Evolutionary conservation across 2,888 invertebrate species (phyloP), one percentile per base, ranked within the genome.

Genomic region (Xestobium rufovillosum): DNA sequence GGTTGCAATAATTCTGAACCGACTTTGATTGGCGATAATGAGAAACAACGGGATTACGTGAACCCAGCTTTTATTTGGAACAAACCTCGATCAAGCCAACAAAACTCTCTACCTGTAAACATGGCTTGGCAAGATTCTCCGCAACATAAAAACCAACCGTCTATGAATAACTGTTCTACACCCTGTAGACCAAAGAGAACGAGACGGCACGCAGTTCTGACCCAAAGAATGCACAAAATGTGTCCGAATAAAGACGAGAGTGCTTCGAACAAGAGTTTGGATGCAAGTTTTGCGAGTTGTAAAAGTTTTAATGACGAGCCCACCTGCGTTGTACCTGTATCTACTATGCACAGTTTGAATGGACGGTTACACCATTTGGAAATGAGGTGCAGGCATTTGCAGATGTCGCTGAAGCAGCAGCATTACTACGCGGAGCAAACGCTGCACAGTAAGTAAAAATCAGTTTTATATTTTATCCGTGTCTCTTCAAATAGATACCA

Each of bases 401-500:
- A 78, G 57, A 63, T 71, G 44, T 71, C 73, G 33, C 65, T 79
- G 40, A 73, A 75, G 42, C 75, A 75, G 51, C 78, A 79, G 51
- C 78, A 79, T 52, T 70, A 72, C 34, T 52, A 76, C 50, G 71
- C 75, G n/a, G 77, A 78, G 54, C 68, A 72, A 44, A 63, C 77
- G 36, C 67, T 77, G 57, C 75, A 76, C 61, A 72, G 77, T 78
- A 68, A 71, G 73, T 70, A 25, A 17, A 9, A 8, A 17, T 19
- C 11, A 11, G 14, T 32, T 6, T 19, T 6, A 19, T 19, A 19
- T 19, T 19, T 19, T n/a, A n/a, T n/a, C n/a, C n/a, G n/a, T n/a
- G n/a, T n/a, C n/a, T n/a, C n/a, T n/a, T n/a, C n/a, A n/a, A n/a
- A n/a, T n/a, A n/a, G n/a, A n/a, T n/a, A n/a, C n/a, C n/a, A n/a